Evolutionary conservation across 2,888 invertebrate genomes (phyloP), one percentile per base, ranked within the genome.

Genomic region (Mesoligia furuncula): DNA sequence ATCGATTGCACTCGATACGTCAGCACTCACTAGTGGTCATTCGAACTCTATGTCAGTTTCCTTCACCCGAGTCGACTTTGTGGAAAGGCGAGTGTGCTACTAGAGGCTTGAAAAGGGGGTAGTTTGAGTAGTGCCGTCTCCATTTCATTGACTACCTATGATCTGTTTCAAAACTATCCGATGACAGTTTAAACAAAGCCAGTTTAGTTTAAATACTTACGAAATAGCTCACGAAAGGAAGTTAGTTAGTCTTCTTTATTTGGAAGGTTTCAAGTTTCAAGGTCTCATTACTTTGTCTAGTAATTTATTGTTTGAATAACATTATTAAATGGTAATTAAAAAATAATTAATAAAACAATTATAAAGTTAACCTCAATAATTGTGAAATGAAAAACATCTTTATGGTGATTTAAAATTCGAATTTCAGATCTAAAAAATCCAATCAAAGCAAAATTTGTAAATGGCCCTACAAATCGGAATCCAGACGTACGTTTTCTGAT

Each of bases 1-100:
- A 54, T 79, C 27, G 61, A 79, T 81, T 61, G 75, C 66, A 67
- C 66, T 80, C 81, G 51, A 73, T 74, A 80, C 45, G 59, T 51
- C 79, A 80, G 24, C 24, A 45, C 65, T 64, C n/a, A n/a, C 20
- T 64, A n/a, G 20, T 54, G 48, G 66, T 59, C 81, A 81, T 81
- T 80, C 51, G 54, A 80, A 27, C 59, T 17, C 61, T 73, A 24
- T 54, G 75, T 75, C 66, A 61, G 59, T 65, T 39, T 66, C 51
- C 27, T 51, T 24, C 65, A 54, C 59, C 80, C n/a, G 36, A 66
- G 27, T 24, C 42, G n/a, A 54, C 79, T 73, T 57, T 66, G 51
- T 57, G 20, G 7, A 67, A 66, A 51, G n/a, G 31, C 3, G 31
- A 76, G 45, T 36, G 68, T n/a, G n/a, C 4, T 31, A 24, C 2